Base-by-base conservation (phyloP, 2,113 vertebrate species). In the Labeo rohita region DNA sequence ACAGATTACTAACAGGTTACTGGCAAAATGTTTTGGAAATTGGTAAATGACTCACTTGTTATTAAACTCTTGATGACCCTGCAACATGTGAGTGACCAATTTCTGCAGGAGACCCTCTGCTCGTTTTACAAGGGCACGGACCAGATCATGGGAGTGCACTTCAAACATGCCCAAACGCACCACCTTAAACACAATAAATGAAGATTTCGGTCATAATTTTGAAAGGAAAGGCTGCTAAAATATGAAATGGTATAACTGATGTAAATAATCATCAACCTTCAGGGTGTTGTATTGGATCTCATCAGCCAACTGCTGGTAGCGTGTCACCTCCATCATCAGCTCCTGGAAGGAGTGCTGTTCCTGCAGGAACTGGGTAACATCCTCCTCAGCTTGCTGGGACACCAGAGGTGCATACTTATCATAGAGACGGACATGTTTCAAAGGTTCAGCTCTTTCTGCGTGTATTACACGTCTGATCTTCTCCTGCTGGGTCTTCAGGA, bases 111-210 rank as follows among this genome's bases (percentile, higher is more conserved):
- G 92, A 18, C 88, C 49, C 12, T 96, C 93, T 12, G 95, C 95
- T 77, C 94, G 92, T 86, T 95, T 95, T 56, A 94, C 91, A 83
- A 98, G 91, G 66, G 94, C 87, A 16, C 90, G 89, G 86, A 97
- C 93, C 78, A 98, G 91, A 78, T 95, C 94, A 45, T 96, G 95
- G 88, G 94, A 96, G 75, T 93, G 96, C 36, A 98, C 87, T 88
- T 97, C 96, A 91, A 97, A 98, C 95, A 97, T 96, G 86, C 97
- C 96, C 59, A 98, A 91, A 61, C 78, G 94, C 50, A 95, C 28
- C 36, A 90, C 92, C 97, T 98, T 65, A 18, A 81, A 45, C 3
- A 80, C 61, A 76, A 3, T 23, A 79, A 7, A 82, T 36, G 8
- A 68, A 63, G 1, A 8, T 66, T 81, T 50, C 16, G 16, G 15